Conservation (phyloP, 92 coral and sea anemone genomes). For the Parazoanthus swiftii region DNA sequence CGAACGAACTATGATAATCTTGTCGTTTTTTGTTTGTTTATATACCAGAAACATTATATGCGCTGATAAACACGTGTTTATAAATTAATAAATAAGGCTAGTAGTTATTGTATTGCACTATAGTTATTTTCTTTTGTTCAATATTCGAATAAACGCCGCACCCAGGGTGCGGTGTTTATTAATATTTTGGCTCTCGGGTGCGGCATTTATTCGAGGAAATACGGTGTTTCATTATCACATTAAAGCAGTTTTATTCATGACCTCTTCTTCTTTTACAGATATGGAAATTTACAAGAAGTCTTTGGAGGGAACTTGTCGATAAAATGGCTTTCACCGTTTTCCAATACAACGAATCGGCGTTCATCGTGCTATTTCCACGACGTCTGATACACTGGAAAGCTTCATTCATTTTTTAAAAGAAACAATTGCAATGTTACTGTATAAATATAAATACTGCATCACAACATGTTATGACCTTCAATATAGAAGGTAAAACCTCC, state of each 20-base stretch:
- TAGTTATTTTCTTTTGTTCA: too few species aligned
- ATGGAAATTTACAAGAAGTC: conserved; percentile 93
- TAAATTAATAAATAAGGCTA: too few species aligned
- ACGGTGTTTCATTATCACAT: not conserved
- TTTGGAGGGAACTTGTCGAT: conserved; percentile 93
- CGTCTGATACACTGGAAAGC: conserved; percentile 47
- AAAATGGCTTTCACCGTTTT: conserved; percentile 90
- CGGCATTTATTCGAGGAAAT: too few species aligned
- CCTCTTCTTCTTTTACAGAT: conserved; percentile 58
- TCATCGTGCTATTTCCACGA: conserved; percentile 74
- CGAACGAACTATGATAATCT: too few species aligned
- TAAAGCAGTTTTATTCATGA: not conserved
- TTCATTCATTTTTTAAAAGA: not conserved
- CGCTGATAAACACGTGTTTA: too few species aligned
- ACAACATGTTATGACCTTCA: not conserved
- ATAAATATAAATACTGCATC: not conserved
- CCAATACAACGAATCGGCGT: conserved; percentile 66
- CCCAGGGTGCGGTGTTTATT: too few species aligned
- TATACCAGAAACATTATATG: too few species aligned
- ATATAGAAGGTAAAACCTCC: too few species aligned
- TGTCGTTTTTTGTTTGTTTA: too few species aligned
- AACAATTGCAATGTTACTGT: not conserved
- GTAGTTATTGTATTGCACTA: too few species aligned
- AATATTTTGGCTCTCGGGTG: too few species aligned
- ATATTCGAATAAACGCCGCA: too few species aligned